Conservation (phyloP, 1,140 invertebrate species). For the Aphaenogaster rudis region DNA sequence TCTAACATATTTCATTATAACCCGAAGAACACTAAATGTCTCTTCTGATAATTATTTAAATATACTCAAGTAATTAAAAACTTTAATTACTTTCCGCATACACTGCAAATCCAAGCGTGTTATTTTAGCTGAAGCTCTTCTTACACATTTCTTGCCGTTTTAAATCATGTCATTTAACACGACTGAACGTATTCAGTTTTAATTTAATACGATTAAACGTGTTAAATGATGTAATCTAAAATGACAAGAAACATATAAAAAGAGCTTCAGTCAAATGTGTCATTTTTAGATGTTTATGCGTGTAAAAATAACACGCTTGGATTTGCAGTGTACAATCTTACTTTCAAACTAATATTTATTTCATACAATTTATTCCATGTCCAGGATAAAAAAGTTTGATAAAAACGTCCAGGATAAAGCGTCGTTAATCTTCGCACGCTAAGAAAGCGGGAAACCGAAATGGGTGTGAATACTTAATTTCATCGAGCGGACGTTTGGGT, state of each 20-base stretch:
- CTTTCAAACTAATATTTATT: conserved; percentile 27
- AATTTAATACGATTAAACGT: too few relatives aligned
- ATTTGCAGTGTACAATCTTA: not conserved
- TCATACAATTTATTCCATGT: not conserved
- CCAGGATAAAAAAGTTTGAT: not conserved
- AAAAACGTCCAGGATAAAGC: not conserved
- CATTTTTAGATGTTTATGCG: too few relatives aligned
- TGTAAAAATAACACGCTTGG: too few relatives aligned
- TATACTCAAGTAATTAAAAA: not conserved
- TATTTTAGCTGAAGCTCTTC: too few relatives aligned
- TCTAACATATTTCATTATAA: not conserved
- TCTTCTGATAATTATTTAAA: not conserved
- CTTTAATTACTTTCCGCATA: not conserved
- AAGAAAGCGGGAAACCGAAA: conserved; percentile 7
- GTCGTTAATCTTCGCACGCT: conserved; percentile 26
- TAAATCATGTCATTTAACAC: too few relatives aligned
- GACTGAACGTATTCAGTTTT: too few relatives aligned
- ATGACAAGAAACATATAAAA: too few relatives aligned
- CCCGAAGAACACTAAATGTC: not conserved
- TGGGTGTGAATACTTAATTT: conserved; percentile 24
- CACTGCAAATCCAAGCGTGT: too few relatives aligned
- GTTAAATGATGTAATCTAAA: too few relatives aligned
- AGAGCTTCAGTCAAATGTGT: too few relatives aligned
- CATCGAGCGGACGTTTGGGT: conserved; percentile 21
- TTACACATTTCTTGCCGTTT: too few relatives aligned